A percentile compares a stretch with the other conserved stretches of the same genome.
phyloP scores from a whole-genome alignment of 1,140 invertebrate genomes.

The Bombus huntii region DNA sequence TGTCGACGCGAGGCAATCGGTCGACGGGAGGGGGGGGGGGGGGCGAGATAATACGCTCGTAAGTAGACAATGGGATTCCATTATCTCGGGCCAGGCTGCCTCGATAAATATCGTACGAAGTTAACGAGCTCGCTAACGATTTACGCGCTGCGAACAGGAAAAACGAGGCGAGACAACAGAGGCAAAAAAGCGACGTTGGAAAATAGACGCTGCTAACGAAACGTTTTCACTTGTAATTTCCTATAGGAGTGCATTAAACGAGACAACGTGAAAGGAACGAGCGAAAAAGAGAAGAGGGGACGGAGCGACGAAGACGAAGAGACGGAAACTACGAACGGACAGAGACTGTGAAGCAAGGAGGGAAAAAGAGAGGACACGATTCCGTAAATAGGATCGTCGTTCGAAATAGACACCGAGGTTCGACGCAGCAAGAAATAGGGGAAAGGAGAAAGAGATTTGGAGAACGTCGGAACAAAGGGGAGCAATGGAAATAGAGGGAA shows the following conservation, averaged over 20 bases:
- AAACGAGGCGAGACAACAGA: constrained; percentile 14
- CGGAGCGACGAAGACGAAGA: neutral
- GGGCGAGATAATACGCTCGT: neutral
- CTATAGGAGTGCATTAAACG: constrained; percentile 40
- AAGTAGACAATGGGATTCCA: constrained; percentile 46
- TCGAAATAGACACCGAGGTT: constrained; percentile 22
- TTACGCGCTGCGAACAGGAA: constrained; percentile 47
- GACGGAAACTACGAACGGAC: neutral
- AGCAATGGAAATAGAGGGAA: too few species aligned
- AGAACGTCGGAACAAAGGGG: neutral
- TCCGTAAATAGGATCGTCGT: constrained; percentile 38
- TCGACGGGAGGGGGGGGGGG: fast-evolving
- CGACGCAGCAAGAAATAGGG: neutral
- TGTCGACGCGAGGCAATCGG: constrained; percentile 25
- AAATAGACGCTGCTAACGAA: constrained; percentile 3
- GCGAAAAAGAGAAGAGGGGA: neutral
- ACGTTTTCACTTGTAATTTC: constrained; percentile 49
- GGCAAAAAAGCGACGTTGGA: neutral
- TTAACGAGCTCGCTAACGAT: constrained; percentile 52
- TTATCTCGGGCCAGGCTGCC: constrained; percentile 1
- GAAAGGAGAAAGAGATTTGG: neutral
- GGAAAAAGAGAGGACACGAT: neutral
- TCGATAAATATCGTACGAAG: constrained; percentile 45
- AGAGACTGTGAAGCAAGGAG: neutral
- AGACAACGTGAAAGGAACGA: neutral